Conservation (phyloP, 2,113 vertebrate species). For the Octodon degus region DNA sequence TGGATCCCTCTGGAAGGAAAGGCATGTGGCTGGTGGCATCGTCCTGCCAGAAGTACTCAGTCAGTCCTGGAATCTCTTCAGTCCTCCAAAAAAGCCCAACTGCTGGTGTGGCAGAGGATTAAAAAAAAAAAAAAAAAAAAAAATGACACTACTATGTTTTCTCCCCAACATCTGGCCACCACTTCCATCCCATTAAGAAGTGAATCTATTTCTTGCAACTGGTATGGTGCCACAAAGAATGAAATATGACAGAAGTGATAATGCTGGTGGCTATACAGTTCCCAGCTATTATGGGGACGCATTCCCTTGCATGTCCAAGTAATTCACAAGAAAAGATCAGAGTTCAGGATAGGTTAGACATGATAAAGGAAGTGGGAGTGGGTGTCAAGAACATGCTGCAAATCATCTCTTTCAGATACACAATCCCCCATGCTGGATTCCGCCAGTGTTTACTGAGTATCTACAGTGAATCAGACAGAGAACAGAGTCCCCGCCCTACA, state of each 20-base stretch:
- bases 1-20: not conserved
- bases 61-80: not conserved
- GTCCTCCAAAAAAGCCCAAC: not conserved
- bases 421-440: constrained; percentile 9
- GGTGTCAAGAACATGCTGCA: constrained; percentile 53
- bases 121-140: not conserved
- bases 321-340: constrained; percentile 63
- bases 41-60: not conserved
- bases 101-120: not conserved
- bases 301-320: not conserved
- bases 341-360: constrained; percentile 52
- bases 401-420: constrained; percentile 47
- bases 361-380: not conserved
- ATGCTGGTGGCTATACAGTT: not conserved
- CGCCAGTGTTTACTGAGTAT: constrained; percentile 69
- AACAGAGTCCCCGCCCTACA: constrained; percentile 69
- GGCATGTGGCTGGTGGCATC: not conserved
- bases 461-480: constrained; percentile 70
- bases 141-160: not conserved
- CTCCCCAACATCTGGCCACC: not conserved
- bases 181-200: not conserved
- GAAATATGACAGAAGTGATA: not conserved
- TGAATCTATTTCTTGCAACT: not conserved
- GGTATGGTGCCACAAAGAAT: not conserved
- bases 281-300: not conserved